Conservation (phyloP, 1,140 invertebrate genomes). For the Nasonia vitripennis region DNA sequence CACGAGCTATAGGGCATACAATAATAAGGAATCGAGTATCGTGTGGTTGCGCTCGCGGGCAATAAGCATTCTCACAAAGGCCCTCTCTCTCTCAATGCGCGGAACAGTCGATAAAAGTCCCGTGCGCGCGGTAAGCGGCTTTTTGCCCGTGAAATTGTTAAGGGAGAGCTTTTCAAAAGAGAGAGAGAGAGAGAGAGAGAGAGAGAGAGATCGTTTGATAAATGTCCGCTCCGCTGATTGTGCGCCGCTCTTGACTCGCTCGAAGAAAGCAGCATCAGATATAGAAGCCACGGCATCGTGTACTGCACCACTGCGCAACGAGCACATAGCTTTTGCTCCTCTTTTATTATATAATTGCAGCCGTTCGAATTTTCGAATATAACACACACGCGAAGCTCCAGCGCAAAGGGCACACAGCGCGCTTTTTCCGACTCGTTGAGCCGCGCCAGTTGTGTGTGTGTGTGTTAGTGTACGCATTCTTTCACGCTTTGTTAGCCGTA, state of each 20-base stretch:
- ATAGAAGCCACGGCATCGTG: too few relatives aligned
- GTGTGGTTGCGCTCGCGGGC: not conserved
- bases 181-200: conserved; percentile 13
- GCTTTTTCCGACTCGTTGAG: not conserved
- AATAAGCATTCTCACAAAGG: conserved; percentile 1
- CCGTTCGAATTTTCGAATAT: too few relatives aligned
- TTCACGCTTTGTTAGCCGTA: conserved; percentile 1
- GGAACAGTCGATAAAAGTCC: not conserved
- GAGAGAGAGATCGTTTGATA: not conserved
- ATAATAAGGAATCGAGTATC: not conserved
- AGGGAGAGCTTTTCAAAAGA: not conserved
- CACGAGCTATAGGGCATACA: not conserved
- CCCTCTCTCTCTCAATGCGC: not conserved
- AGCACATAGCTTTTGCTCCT: too few relatives aligned
- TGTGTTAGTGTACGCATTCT: not conserved
- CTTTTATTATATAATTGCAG: not conserved
- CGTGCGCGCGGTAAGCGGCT: not conserved
- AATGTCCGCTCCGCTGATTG: not conserved
- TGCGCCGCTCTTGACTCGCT: not conserved
- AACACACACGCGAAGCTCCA: not conserved
- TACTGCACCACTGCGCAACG: too few relatives aligned
- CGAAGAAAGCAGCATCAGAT: not conserved
- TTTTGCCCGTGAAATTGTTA: not conserved
- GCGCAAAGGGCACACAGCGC: not conserved
- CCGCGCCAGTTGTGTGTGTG: too few relatives aligned